phyloP scores from a whole-genome alignment of 2,113 vertebrate genomes.

The Girardinichthys multiradiatus region DNA sequence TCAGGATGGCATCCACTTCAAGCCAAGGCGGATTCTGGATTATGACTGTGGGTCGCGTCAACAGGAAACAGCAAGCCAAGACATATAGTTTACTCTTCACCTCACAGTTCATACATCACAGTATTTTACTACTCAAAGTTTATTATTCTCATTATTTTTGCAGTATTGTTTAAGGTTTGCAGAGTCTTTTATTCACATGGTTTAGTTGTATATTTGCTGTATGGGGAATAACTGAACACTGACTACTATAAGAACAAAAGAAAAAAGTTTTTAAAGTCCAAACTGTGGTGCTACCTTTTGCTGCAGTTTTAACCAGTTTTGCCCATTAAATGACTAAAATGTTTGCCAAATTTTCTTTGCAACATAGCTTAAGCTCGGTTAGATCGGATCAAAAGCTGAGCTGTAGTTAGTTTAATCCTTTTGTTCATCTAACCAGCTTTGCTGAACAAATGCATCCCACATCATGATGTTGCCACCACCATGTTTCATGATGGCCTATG shows the following conservation, averaged over 20 bases:
- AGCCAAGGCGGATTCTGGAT: conserved; percentile 59
- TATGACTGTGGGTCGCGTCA: conserved; percentile 48
- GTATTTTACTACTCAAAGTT: not conserved
- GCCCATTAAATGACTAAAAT: too few species aligned
- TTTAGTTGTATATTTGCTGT: not conserved
- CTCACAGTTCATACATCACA: not conserved
- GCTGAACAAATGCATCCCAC: too few species aligned
- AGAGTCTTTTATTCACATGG: not conserved
- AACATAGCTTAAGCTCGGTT: too few species aligned
- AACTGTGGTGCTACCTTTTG: too few species aligned
- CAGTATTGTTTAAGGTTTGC: not conserved
- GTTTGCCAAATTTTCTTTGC: too few species aligned
- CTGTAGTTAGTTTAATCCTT: too few species aligned
- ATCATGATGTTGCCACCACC: too few species aligned
- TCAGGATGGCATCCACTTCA: conserved; percentile 60
- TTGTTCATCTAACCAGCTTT: too few species aligned
- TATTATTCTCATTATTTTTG: not conserved
- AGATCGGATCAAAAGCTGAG: too few species aligned
- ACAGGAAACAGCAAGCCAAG: conserved; percentile 40
- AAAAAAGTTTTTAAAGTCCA: not conserved
- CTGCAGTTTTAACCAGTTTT: not conserved
- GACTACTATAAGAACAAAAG: not conserved
- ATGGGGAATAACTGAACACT: not conserved
- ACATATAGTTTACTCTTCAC: not conserved
- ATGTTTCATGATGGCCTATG: too few species aligned